Base-by-base conservation (phyloP, 2,888 invertebrate genomes). In the Rugalucina vietnamica region DNA sequence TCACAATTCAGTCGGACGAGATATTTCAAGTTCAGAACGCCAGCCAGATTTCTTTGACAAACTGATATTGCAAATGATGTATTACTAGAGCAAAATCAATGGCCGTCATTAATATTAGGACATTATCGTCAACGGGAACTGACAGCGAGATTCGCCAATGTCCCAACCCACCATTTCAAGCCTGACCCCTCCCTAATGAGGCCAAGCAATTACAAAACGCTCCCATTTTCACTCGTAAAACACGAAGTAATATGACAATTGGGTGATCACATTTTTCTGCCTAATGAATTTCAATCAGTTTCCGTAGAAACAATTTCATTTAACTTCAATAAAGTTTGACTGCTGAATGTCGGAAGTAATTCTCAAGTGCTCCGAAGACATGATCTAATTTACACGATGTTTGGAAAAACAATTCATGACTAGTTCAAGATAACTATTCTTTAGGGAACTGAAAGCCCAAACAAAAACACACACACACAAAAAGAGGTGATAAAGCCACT, bases 11-110 rank as follows among this genome's bases (percentile, higher is more conserved):
- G 88, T 88, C 88, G 74, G 76, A 79, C 82, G 71, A 50, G 82
- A 88, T 88, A 86, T 88, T 84, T 84, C 88, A 86, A 78, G 76
- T 60, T 50, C 65, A 77, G 86, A 82, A 86, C 57, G 82, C 85
- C 76, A 54, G 81, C 72, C 72, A 86, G 88, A 88, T 88, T 88
- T 86, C 65, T 88, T 88, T 88, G 88, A 88, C 88, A 65, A 80
- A 34, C 76, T 76, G 88, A 86, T 88, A 88, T 88, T 88, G 84
- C 84, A 88, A 81, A 84, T 88, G 88, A 88, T 88, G 88, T 82
- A 88, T 88, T 88, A 84, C 86, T 39, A 57, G 39, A 49, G 78
- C 86, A 84, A 82, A 88, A 88, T 88, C 88, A 86, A 88, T 88
- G 50, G 21, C 75, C 57, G 82, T 84, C 88, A 86, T 88, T 86